Percentiles rank a stretch among this genome's conserved stretches.
These are phyloP conservation scores for Dorcus parallelipipedus DNA, from an alignment of 2,888 invertebrate genomes.

Conservation along the genomic window DNA sequence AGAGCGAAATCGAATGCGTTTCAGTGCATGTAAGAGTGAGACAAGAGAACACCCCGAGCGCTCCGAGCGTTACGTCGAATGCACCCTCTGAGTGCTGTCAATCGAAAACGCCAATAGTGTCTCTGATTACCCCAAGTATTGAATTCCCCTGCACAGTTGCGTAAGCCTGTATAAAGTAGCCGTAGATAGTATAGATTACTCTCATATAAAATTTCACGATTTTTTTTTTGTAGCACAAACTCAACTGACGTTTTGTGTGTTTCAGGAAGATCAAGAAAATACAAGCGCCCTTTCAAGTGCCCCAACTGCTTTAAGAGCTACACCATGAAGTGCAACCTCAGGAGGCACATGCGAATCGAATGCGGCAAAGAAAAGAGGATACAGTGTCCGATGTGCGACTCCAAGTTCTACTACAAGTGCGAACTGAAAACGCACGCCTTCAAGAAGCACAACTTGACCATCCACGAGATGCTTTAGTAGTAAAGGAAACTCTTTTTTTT, in stretches of 20 bases:
- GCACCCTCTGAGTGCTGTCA: too few relatives aligned
- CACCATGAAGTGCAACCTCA: conserved; percentile 26
- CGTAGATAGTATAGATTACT: not conserved
- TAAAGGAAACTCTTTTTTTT: too few relatives aligned
- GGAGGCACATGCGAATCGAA: conserved; percentile 28
- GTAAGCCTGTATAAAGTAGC: too few relatives aligned
- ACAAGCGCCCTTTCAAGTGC: conserved; percentile 13
- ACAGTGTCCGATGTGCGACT: conserved; percentile 20
- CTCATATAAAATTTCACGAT: not conserved
- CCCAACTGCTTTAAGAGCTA: conserved; percentile 28
- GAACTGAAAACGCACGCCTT: conserved; percentile 14
- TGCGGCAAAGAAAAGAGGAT: conserved; percentile 31
- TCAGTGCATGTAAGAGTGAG: too few relatives aligned
- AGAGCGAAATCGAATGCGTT: too few relatives aligned
- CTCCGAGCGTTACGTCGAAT: too few relatives aligned
- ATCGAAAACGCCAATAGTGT: too few relatives aligned
- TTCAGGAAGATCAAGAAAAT: conserved; percentile 6
- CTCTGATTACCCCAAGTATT: too few relatives aligned
- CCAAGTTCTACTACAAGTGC: conserved; percentile 14
- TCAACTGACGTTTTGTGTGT: conserved; percentile 5
- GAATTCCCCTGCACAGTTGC: too few relatives aligned
- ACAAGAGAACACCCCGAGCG: too few relatives aligned
- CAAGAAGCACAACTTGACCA: conserved; percentile 14
- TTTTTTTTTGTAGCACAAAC: not conserved
- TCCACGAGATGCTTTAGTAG: not conserved